Percentiles rank a stretch among this genome's conserved stretches.
These are phyloP conservation scores for Cyanoramphus novaezelandiae DNA, from an alignment of 2,113 vertebrate species.

Conservation along the genomic window DNA sequence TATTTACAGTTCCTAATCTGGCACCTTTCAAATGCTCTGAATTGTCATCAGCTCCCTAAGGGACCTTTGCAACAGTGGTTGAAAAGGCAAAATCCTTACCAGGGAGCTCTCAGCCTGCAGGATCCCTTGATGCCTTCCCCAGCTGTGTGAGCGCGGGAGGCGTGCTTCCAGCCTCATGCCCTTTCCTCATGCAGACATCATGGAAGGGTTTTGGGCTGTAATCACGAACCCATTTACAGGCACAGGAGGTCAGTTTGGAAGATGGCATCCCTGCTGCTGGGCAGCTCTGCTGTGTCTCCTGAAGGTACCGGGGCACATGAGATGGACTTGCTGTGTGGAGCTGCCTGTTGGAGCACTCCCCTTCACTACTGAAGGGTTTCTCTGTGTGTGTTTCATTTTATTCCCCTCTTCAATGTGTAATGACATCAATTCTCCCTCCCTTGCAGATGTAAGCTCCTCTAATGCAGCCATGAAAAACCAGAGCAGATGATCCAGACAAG, in stretches of 20 bases:
- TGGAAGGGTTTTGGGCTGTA: not conserved
- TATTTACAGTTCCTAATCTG: not conserved
- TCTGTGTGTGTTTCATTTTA: not conserved
- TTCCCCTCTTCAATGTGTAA: not conserved
- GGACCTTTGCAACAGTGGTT: not conserved
- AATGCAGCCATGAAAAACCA: not conserved
- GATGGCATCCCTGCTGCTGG: not conserved
- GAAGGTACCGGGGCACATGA: not conserved
- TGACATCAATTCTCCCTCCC: not conserved
- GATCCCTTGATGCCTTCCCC: not conserved
- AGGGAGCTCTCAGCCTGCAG: not conserved
- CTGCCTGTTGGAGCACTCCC: not conserved
- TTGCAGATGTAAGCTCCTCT: not conserved
- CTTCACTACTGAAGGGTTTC: not conserved
- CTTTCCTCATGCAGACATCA: not conserved
- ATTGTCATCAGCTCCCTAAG: not conserved
- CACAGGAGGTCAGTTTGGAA: not conserved
- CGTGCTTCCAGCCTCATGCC: not conserved
- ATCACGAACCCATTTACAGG: fast-evolving
- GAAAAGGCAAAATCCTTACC: not conserved
- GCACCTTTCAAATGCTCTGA: not conserved
- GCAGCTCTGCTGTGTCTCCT: not conserved
- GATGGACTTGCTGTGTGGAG: not conserved
- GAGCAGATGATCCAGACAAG: not conserved
- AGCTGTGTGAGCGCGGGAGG: not conserved